Evolutionary conservation across 2,113 vertebrate species (phyloP).

Genomic region (Naja naja): DNA sequence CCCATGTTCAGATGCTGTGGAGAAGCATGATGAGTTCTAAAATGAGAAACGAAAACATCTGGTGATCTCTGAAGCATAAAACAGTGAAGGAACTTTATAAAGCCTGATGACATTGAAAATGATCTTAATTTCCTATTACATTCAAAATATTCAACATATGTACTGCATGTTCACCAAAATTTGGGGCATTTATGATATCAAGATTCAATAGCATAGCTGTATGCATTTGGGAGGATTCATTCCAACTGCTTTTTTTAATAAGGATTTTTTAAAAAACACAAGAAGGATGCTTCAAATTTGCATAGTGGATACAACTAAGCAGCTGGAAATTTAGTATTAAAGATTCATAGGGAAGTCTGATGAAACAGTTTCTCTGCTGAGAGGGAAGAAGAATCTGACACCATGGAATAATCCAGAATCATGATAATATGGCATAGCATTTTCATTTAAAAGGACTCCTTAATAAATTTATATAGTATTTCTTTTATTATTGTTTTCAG

Average conservation of each 20-base stretch:
- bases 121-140: not conserved
- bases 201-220: not conserved
- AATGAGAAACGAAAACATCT: not conserved
- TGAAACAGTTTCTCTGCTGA: not conserved
- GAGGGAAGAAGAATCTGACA: not conserved
- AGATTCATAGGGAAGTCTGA: not conserved
- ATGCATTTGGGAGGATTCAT: not conserved
- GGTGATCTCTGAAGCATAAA: not conserved
- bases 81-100: not conserved
- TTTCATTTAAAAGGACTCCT: not conserved
- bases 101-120: not conserved
- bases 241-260: not conserved
- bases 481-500: not conserved
- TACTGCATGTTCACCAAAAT: not conserved
- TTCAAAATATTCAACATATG: not conserved
- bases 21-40: not conserved
- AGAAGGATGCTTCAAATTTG: conserved; percentile 5
- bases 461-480: not conserved
- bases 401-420: not conserved
- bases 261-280: not conserved
- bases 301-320: not conserved
- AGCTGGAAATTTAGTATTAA: conserved; percentile 10
- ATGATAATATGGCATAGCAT: not conserved
- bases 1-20: not conserved
- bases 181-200: not conserved